Evolutionary conservation across 2,113 vertebrate species (phyloP).

Genomic region (Phoxinus phoxinus): DNA sequence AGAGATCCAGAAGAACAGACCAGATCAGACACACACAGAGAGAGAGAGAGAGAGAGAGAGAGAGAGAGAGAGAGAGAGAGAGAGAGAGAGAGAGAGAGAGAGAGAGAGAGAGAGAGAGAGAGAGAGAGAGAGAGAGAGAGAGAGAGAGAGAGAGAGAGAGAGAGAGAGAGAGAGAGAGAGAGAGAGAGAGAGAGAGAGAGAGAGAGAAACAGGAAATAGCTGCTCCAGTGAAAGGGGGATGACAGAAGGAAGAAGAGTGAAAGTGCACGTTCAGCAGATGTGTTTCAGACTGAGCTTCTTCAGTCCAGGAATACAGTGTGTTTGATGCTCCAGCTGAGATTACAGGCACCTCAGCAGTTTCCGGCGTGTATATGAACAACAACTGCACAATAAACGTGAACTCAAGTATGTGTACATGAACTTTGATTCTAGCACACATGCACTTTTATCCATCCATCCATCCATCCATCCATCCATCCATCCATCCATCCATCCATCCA

Average conservation of each 20-base stretch:
- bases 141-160: neutral
- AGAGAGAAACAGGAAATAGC: conserved; percentile 45
- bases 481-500: neutral
- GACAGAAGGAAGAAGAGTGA: conserved; percentile 31
- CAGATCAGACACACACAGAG: too few species aligned
- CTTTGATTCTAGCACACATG: too few species aligned
- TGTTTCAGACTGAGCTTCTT: neutral
- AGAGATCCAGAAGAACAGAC: neutral
- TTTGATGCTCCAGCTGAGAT: conserved; percentile 27
- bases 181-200: neutral
- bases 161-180: neutral
- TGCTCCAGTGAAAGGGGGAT: conserved; percentile 3
- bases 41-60: neutral
- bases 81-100: neutral
- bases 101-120: neutral
- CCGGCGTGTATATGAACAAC: too few species aligned
- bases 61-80: neutral
- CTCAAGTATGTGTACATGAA: too few species aligned
- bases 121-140: neutral
- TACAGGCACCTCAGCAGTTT: conserved; percentile 2
- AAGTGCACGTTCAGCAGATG: conserved; percentile 40
- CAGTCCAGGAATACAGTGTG: neutral
- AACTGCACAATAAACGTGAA: too few species aligned
- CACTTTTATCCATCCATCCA: neutral
- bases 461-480: neutral